phyloP scores from a whole-genome alignment of 2,113 vertebrate species.

The Nipponia nippon region DNA sequence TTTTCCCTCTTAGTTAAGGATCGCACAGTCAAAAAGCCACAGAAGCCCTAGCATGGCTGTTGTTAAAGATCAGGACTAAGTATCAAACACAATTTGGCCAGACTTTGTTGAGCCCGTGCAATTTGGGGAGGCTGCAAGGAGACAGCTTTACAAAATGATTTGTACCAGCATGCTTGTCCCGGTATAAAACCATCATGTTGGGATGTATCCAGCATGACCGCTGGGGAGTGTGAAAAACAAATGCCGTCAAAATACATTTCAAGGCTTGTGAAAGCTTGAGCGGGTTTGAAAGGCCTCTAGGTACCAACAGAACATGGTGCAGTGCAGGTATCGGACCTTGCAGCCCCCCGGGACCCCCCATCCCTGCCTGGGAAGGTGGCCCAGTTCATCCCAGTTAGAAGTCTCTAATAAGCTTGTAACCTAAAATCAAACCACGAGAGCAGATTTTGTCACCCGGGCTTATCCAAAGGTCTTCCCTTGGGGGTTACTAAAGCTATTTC shows the following conservation, averaged over 20 bases:
- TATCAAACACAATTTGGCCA: not conserved
- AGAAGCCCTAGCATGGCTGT: not conserved
- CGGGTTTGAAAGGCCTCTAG: not conserved
- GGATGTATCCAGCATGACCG: not conserved
- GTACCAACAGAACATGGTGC: not conserved
- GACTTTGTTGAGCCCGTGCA: not conserved
- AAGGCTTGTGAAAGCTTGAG: not conserved
- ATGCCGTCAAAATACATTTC: not conserved
- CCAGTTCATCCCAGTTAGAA: not conserved
- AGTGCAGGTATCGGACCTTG: not conserved
- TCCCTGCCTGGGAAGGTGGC: not conserved
- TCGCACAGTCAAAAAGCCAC: not conserved
- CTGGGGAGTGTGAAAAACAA: not conserved
- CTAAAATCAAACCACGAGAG: not conserved
- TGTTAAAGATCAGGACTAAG: not conserved
- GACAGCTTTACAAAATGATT: not conserved
- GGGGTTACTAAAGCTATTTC: not conserved
- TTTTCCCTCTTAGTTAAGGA: not conserved
- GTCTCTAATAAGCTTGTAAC: not conserved
- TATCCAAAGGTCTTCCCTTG: not conserved
- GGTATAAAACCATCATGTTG: not conserved
- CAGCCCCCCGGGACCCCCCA: rapidly evolving
- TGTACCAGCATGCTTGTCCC: not conserved
- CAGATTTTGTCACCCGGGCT: not conserved
- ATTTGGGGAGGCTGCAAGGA: not conserved